These are phyloP conservation scores for Brachylomia viminalis DNA, from an alignment of 2,888 invertebrate genomes.

Conservation along the genomic window DNA sequence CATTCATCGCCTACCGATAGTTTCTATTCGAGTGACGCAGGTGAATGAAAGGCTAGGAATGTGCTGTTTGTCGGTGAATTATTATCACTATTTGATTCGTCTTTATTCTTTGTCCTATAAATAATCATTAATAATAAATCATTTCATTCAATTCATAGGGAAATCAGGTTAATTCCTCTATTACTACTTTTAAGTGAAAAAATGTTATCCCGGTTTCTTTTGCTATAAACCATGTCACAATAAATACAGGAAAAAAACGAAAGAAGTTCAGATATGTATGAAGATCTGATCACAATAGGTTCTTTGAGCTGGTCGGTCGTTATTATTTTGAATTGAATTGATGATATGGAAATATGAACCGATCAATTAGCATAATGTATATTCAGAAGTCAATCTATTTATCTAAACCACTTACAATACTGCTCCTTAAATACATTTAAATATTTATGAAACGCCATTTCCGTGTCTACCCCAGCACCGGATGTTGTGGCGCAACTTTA, in stretches of 20 bases:
- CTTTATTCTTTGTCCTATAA: no score
- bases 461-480: conserved; percentile 24
- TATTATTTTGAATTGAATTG: not conserved
- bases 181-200: no score
- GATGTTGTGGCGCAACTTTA: conserved; percentile 20
- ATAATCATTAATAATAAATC: no score
- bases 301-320: not conserved
- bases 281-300: no score
- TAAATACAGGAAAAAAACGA: no score
- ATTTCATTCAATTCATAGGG: no score
- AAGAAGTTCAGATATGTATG: no score
- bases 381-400: conserved; percentile 24
- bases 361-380: conserved; percentile 26
- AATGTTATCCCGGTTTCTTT: no score
- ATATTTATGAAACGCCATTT: conserved; percentile 36
- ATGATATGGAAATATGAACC: conserved; percentile 5
- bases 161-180: no score
- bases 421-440: not conserved
- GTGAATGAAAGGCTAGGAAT: conserved; percentile 5
- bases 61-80: not conserved
- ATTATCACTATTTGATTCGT: not conserved
- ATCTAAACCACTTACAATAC: conserved; percentile 13
- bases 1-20: conserved; percentile 32
- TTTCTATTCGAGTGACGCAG: conserved; percentile 37
- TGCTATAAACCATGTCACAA: no score